Evolutionary conservation across 2,888 invertebrate species (phyloP), one percentile per base, ranked within the genome.

Genomic region (Volucella zonaria): DNA sequence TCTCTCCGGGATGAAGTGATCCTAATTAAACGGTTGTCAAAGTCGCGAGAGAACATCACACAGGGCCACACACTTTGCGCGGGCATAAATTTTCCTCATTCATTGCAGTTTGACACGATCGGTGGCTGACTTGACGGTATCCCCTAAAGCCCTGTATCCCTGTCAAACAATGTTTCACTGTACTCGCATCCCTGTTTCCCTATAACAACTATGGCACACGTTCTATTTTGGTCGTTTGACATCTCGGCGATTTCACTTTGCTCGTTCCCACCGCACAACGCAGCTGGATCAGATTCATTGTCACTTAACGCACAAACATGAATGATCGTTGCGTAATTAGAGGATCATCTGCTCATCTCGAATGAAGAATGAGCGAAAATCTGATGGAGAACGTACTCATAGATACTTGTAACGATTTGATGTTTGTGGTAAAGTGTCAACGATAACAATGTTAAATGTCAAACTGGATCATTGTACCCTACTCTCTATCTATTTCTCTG

Each of bases 401-500:
- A 80, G 83, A 85, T 81, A 67, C 81, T 73, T 76, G 67, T 76
- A 62, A 58, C 54, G 71, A 76, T 81, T 71, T 77, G 71, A 86
- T 88, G 87, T 89, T 89, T 89, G 90, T 88, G 89, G 89, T 89
- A 89, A 91, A 90, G 91, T 91, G 91, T 91, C 91, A 91, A 91
- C 90, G 89, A 89, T 91, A 90, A 91, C 91, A 91, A 90, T 90
- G 90, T 90, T 88, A 90, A 88, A 89, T 90, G 91, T 91, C 91
- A 91, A 87, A 88, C 85, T 88, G 89, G 91, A 91, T 85, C 76
- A 81, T 71, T 68, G 81, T 76, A 66, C 31, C 31, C 31, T 31
- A 6, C 31, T 31, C 31, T 31, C 31, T 31, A 0, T 31, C 23
- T 23, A 1, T 23, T 3, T 23, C 42, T 56, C 15, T 62, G 43